Conservation (phyloP, 2,888 invertebrate genomes). For the Epiblema foenella region DNA sequence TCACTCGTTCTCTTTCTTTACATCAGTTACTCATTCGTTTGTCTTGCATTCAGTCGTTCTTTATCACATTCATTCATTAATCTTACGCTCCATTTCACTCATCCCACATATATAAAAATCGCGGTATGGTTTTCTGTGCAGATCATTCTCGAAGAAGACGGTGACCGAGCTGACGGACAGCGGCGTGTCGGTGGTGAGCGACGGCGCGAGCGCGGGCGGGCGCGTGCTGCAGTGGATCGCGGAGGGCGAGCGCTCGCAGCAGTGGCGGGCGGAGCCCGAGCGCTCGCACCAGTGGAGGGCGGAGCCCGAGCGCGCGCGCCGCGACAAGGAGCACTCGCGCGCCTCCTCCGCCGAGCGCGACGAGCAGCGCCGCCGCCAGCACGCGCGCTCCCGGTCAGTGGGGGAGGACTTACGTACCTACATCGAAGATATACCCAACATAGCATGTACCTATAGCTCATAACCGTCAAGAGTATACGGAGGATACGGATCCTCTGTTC, state of each 20-base stretch:
- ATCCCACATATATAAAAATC: too few relatives aligned
- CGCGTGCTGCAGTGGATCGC: conserved; percentile 77
- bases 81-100: too few relatives aligned
- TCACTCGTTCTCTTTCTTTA: too few relatives aligned
- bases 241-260: conserved; percentile 72
- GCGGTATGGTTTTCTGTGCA: conserved; percentile 51
- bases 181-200: conserved; percentile 90
- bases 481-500: too few relatives aligned
- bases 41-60: too few relatives aligned
- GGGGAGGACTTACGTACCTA: too few relatives aligned
- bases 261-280: conserved; percentile 74
- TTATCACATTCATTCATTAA: too few relatives aligned
- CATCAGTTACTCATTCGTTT: too few relatives aligned
- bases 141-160: conserved; percentile 88
- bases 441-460: too few relatives aligned
- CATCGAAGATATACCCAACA: too few relatives aligned
- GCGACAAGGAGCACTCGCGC: conserved; percentile 50
- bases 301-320: conserved; percentile 78
- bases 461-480: too few relatives aligned
- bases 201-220: conserved; percentile 65
- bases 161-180: conserved; percentile 91
- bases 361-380: conserved; percentile 57
- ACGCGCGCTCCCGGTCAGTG: conserved; percentile 51
- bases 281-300: conserved; percentile 77
- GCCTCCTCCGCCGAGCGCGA: conserved; percentile 64